Evolutionary conservation across 1,140 invertebrate species (phyloP).

Genomic region (Eufriesea mexicana): DNA sequence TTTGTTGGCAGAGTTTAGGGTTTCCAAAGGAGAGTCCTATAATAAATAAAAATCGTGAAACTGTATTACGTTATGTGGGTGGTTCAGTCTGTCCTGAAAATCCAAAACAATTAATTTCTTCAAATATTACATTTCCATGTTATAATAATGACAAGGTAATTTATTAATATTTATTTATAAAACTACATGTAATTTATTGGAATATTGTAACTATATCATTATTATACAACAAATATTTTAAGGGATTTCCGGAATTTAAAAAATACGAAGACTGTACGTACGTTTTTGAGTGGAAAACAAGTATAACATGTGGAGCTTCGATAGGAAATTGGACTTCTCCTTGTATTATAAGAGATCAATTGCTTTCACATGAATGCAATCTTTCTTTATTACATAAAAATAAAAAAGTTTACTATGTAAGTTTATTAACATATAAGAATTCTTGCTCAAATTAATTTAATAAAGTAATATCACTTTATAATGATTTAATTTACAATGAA

Average conservation of each 20-base stretch:
- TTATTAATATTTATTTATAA: neutral
- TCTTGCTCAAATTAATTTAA: neutral
- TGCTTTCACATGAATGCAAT: slow-evolving; percentile 63
- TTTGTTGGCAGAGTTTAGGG: slow-evolving; percentile 79
- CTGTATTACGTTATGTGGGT: slow-evolving; percentile 77
- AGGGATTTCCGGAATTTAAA: slow-evolving; percentile 79
- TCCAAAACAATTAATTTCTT: slow-evolving; percentile 72
- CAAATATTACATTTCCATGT: slow-evolving; percentile 80
- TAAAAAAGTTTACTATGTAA: slow-evolving; percentile 62
- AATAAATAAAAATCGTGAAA: slow-evolving; percentile 68
- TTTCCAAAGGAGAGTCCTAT: slow-evolving; percentile 74
- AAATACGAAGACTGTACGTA: slow-evolving; percentile 80
- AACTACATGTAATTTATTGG: slow-evolving; percentile 17
- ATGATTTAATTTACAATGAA: neutral
- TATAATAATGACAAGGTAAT: slow-evolving; percentile 77
- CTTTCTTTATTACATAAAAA: slow-evolving; percentile 60
- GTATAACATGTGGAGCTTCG: slow-evolving; percentile 75
- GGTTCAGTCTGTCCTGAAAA: slow-evolving; percentile 80
- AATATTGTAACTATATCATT: slow-evolving; percentile 36
- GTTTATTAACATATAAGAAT: slow-evolving; percentile 40
- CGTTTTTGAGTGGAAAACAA: slow-evolving; percentile 81
- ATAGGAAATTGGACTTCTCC: slow-evolving; percentile 63
- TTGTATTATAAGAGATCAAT: slow-evolving; percentile 67
- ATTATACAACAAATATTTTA: slow-evolving; percentile 43
- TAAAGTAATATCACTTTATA: neutral